Conservation (phyloP, 2,797 vertebrate genomes). For the Ptychadena robeensis region DNA sequence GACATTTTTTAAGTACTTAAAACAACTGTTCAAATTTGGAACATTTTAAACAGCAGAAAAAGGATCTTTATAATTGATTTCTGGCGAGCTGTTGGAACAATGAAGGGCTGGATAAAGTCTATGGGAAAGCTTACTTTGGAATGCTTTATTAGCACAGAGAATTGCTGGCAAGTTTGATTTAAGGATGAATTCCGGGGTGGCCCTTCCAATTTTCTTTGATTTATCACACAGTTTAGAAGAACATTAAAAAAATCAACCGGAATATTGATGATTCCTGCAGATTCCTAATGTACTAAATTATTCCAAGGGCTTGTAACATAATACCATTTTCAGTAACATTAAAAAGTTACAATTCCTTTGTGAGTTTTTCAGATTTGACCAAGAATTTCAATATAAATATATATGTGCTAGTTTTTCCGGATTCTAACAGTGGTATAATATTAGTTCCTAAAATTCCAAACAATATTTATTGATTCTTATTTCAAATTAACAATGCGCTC, state of each 20-base stretch:
- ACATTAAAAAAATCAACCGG: constrained; percentile 49
- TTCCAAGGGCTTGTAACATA: constrained; percentile 19
- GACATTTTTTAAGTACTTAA: constrained; percentile 63
- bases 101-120: constrained; percentile 40
- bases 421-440: too few relatives aligned
- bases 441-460: too few relatives aligned
- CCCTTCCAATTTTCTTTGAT: constrained; percentile 57
- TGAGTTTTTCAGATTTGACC: neutral
- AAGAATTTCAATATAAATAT: neutral
- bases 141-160: constrained; percentile 51
- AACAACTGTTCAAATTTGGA: constrained; percentile 61
- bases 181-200: constrained; percentile 48
- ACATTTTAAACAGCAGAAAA: constrained; percentile 59
- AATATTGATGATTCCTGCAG: constrained; percentile 48
- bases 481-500: too few relatives aligned
- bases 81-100: constrained; percentile 46
- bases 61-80: constrained; percentile 62
- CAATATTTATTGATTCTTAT: too few relatives aligned
- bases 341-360: constrained; percentile 7
- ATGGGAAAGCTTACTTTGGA: constrained; percentile 31
- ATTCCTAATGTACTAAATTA: constrained; percentile 47
- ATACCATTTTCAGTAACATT: constrained; percentile 17
- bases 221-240: constrained; percentile 56
- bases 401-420: too few relatives aligned
- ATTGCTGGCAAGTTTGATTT: constrained; percentile 56